Evolutionary conservation across 1,140 invertebrate species (phyloP), one percentile per base, ranked within the genome.

Genomic region (Melitaea cinxia): DNA sequence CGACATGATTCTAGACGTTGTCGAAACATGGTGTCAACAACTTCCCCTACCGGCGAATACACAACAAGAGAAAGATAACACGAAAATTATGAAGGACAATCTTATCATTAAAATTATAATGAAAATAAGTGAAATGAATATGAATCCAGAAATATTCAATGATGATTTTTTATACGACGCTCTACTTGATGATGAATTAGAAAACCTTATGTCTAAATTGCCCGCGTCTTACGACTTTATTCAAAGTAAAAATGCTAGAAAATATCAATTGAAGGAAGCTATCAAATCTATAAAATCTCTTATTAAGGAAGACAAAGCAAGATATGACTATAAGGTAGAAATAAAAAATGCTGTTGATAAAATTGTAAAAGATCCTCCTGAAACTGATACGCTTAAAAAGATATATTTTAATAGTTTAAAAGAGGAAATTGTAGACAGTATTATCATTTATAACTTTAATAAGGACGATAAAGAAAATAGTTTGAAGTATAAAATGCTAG

Each of bases 71-170:
- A 50, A 49, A 54, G 60, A 45, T 39, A 58, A 60, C 49, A 37
- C 39, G 1, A 72, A 71, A 47, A 30, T 33, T 0, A 72, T 80
- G 0, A 82, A 70, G 64, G 69, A 77, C 9, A 59, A 75, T 21
- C 23, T 77, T 37, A 26, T 57, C 12, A 69, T 72, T 7, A 78
- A 74, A 74, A 75, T 83, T 12, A 65, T 80, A n/a, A 78, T 77
- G 17, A 78, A 77, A 70, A 72, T 82, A 15, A 74, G 71, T 49
- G 72, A 82, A 72, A 58, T 82, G 7, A 82, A 80, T 53, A 66
- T 65, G 33, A 66, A 77, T 68, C 54, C 73, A 6, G 67, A 70
- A 67, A 71, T 70, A 7, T 79, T 78, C 47, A 50, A 72, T 28
- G 64, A 80, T 54, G 68, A 80, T 54, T 33, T 65, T n/a, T 42